Evolutionary conservation across 2,113 vertebrate genomes (phyloP).

Genomic region (Burhinus oedicnemus): DNA sequence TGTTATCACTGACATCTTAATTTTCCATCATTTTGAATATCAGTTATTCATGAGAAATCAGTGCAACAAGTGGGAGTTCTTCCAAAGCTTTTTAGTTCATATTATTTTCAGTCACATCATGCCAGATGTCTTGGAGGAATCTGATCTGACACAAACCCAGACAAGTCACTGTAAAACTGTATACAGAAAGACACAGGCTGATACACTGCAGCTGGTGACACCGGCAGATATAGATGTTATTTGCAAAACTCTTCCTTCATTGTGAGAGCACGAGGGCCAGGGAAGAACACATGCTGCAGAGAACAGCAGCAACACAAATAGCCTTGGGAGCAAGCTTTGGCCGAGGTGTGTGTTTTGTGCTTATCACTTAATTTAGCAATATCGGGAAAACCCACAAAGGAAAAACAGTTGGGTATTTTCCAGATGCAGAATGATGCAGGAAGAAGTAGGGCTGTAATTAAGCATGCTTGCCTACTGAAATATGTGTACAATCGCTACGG

Average conservation of each 20-base stretch:
- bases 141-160: neutral
- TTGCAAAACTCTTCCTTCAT: neutral
- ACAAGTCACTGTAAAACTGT: neutral
- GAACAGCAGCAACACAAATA: neutral
- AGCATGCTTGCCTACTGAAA: neutral
- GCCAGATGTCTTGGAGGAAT: neutral
- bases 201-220: neutral
- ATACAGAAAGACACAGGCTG: neutral
- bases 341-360: neutral
- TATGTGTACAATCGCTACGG: neutral
- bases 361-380: neutral
- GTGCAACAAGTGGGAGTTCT: neutral
- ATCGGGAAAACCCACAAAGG: neutral
- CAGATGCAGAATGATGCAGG: neutral
- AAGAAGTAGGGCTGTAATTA: neutral
- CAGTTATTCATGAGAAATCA: neutral
- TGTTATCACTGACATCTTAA: neutral
- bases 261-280: neutral
- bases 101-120: neutral
- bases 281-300: neutral
- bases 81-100: neutral
- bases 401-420: conserved; percentile 5
- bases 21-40: neutral
- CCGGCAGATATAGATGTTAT: neutral
- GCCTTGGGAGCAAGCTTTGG: neutral